A percentile compares a stretch with the other conserved stretches of the same genome.
Evolutionary conservation across 2,113 vertebrate genomes (phyloP).

Genomic region (Muscicapa adusta): DNA sequence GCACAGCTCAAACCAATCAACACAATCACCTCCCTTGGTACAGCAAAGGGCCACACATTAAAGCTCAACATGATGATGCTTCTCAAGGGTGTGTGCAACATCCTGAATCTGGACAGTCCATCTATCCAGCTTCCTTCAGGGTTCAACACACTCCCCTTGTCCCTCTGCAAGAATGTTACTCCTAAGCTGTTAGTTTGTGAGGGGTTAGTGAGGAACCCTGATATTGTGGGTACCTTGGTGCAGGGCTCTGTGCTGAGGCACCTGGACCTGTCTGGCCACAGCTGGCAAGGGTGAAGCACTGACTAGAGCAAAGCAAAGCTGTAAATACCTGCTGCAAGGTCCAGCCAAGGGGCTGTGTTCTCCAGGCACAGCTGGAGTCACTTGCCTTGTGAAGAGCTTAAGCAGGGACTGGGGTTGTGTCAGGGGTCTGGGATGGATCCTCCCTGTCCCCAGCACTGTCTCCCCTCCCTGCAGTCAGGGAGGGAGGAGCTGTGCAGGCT

Average conservation of each 20-base stretch:
- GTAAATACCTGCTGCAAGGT: neutral
- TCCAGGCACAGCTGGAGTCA: neutral
- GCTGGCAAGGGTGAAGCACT: neutral
- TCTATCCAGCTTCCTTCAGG: neutral
- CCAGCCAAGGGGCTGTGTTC: neutral
- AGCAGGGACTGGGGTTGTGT: accelerated
- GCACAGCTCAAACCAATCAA: slow-evolving; percentile 35
- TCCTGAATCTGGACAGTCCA: neutral
- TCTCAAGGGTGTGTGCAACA: neutral
- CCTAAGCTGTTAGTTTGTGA: neutral
- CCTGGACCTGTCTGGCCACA: neutral
- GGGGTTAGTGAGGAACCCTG: neutral
- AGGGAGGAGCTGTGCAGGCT: slow-evolving; percentile 2
- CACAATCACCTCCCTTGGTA: neutral
- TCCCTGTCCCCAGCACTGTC: accelerated
- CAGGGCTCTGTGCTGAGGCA: accelerated
- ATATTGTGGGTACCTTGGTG: accelerated
- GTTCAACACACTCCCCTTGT: neutral
- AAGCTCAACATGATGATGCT: neutral
- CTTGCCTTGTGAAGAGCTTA: neutral
- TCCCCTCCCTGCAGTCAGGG: accelerated
- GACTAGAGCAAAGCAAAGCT: neutral
- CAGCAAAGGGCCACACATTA: neutral
- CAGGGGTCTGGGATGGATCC: accelerated
- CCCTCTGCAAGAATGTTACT: neutral